A percentile compares a stretch with the other conserved stretches of the same genome.
Conservation (phyloP, 1,140 invertebrate genomes). For the Heliconius eleuchia region DNA sequence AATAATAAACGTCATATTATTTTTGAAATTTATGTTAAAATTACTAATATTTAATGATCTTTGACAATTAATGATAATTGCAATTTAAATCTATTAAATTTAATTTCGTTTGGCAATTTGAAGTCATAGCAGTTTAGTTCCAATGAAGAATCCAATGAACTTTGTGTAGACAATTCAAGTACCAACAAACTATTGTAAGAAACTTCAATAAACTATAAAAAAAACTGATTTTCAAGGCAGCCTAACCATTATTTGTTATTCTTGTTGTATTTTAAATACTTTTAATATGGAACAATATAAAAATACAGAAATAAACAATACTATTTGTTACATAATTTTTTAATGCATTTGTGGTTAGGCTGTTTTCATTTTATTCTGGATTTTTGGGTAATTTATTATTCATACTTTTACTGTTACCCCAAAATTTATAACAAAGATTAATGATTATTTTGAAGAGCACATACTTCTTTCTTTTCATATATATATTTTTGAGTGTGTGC, state of each 20-base stretch:
- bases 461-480: background rate
- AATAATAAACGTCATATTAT: too few species aligned
- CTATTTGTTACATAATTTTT: background rate
- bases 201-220: background rate
- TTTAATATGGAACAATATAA: too few species aligned
- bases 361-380: background rate
- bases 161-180: background rate
- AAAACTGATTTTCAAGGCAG: background rate
- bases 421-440: background rate
- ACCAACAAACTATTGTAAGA: background rate
- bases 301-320: too few species aligned
- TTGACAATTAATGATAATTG: background rate
- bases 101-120: background rate
- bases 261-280: background rate
- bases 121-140: background rate
- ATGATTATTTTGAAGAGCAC: conserved; percentile 7
- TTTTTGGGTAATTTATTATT: conserved; percentile 8
- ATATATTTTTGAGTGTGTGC: background rate
- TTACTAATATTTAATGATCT: too few species aligned
- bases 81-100: background rate
- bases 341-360: background rate
- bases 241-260: background rate
- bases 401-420: conserved; percentile 5
- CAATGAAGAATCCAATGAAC: background rate
- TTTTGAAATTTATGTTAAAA: too few species aligned